Evolutionary conservation across 2,888 invertebrate genomes (phyloP).

Genomic region (Heterodera filipjevi): DNA sequence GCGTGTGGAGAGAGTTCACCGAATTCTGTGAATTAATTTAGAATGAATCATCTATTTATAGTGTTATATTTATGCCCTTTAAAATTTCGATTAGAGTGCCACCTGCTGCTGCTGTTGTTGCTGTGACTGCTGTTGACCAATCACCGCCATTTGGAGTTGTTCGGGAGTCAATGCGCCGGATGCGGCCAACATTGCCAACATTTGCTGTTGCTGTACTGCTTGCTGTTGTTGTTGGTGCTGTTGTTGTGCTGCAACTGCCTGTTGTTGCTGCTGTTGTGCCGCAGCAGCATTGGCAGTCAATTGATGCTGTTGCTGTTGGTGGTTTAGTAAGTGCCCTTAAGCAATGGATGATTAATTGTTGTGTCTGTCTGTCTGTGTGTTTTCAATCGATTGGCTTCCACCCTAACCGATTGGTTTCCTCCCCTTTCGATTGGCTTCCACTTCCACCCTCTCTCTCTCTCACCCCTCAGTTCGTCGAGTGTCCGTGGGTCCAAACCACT

Average conservation of each 20-base stretch:
- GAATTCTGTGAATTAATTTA: slow-evolving; percentile 8
- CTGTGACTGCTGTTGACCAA: slow-evolving; percentile 7
- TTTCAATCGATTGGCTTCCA: no score
- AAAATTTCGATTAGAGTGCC: not conserved
- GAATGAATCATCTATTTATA: not conserved
- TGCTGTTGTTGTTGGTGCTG: slow-evolving; percentile 33
- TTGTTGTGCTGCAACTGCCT: slow-evolving; percentile 30
- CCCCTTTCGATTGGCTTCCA: no score
- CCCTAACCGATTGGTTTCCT: no score
- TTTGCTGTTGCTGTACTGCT: slow-evolving; percentile 9
- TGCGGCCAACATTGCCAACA: slow-evolving; percentile 18
- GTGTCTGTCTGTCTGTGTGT: no score
- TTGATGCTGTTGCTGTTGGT: slow-evolving; percentile 32
- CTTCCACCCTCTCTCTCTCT: no score
- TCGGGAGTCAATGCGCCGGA: not conserved
- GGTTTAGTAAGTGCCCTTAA: slow-evolving; percentile 16
- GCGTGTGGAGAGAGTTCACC: not conserved
- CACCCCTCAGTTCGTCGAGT: slow-evolving; percentile 18
- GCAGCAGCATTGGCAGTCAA: slow-evolving; percentile 18
- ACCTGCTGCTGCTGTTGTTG: slow-evolving; percentile 18
- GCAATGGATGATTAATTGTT: no score
- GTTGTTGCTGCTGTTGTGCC: slow-evolving; percentile 30
- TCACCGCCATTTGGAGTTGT: slow-evolving; percentile 11
- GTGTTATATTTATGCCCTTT: not conserved
- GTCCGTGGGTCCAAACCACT: slow-evolving; percentile 13